Conservation (phyloP, 1,140 invertebrate species). For the Cyclargus thomasi region DNA sequence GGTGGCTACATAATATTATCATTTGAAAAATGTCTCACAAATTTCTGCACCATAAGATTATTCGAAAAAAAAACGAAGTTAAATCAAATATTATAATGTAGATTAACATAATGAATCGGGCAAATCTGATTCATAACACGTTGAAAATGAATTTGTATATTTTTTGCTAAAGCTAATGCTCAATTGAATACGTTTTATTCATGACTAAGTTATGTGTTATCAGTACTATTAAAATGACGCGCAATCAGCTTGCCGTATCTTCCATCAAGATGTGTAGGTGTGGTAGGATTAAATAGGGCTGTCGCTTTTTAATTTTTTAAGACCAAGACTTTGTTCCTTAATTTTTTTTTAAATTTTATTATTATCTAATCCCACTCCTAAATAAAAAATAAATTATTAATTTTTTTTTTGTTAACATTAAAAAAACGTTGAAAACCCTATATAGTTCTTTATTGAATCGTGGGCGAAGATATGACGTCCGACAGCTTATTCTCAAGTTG, state of each 20-base stretch:
- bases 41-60: neutral
- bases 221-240: neutral
- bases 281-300: slow-evolving; percentile 26
- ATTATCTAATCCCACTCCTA: too few relatives aligned
- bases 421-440: neutral
- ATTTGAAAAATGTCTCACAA: too few relatives aligned
- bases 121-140: slow-evolving; percentile 5
- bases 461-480: slow-evolving; percentile 44
- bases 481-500: slow-evolving; percentile 39
- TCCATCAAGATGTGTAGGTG: slow-evolving; percentile 36
- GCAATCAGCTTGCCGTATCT: slow-evolving; percentile 13
- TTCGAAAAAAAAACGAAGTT: neutral
- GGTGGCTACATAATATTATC: too few relatives aligned
- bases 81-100: neutral
- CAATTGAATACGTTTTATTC: slow-evolving; percentile 12
- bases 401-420: neutral
- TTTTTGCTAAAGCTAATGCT: neutral
- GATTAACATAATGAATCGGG: neutral
- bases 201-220: slow-evolving; percentile 7
- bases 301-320: neutral
- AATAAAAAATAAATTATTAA: too few relatives aligned
- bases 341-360: too few relatives aligned
- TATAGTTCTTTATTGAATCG: slow-evolving; percentile 35
- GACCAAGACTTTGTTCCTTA: too few relatives aligned
- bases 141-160: neutral